Evolutionary conservation across 2,888 invertebrate species (phyloP), one percentile per base, ranked within the genome.

Genomic region (Drosophila ezoana): DNA sequence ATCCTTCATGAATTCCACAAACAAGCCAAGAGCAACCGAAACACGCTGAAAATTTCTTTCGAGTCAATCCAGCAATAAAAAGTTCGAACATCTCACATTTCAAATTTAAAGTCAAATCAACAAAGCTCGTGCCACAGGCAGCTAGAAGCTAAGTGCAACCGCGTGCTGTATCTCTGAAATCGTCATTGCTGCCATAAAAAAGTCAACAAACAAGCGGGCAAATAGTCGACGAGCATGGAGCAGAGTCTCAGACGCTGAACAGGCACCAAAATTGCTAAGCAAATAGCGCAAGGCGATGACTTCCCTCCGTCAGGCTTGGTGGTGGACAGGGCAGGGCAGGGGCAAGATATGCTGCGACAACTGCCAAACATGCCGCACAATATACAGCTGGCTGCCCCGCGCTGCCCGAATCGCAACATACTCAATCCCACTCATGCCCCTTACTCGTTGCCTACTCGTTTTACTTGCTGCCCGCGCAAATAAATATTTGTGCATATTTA

Each of bases 401-500:
- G 2, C 32, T 4, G 20, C 3, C 33, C 13, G 44, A 14, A 5
- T 14, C 9, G 11, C 47, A 5, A 23, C 23, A 41, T 10, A 40
- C 40, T 16, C 40, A 40, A 16, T 10, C 16, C 16, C 41, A 20
- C 33, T 1, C 14, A 8, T 8, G 43, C 8, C 14, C 14, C 35
- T 14, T 23, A 6, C 33, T 13, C 6, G 9, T 16, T 20, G 56
- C 35, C 45, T 4, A 8, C 23, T 32, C 18, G 11, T 11, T 23
- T 13, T 23, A 28, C 37, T 51, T 41, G 45, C 67, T 75, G 56
- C 53, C 60, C 68, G 68, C 70, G 72, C 76, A 69, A 87, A 83
- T 87, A 83, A 87, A 83, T 83, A 83, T 87, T 83, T 79, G 82
- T 81, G 81, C 87, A 87, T 81, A 84, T 87, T 83, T 87, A 87